Evolutionary conservation across 1,140 invertebrate genomes (phyloP), one percentile per base, ranked within the genome.

Genomic region (Dreissena polymorpha): DNA sequence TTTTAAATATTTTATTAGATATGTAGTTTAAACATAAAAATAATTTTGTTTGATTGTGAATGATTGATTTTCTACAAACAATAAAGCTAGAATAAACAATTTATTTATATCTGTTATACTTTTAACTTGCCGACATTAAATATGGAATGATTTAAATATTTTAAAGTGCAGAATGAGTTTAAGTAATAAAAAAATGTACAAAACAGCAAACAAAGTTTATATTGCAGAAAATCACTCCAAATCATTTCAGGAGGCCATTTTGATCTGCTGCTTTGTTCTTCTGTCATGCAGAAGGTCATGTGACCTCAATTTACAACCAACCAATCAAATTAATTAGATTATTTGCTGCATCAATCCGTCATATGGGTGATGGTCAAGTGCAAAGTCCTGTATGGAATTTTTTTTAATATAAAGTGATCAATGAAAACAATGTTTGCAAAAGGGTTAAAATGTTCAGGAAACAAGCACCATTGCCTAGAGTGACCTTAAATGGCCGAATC

Each of bases 261-360:
- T 71, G 78, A 80, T 80, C n/a, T 80, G 72, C 78, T 39, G 29
- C 78, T 57, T 80, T 80, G 78, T 80, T 65, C 57, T 80, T 50
- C 60, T 55, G 67, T 50, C 23, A 18, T n/a, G 16, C 6, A 39
- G 10, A 21, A 50, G n/a, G 75, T 78, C 75, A 78, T 64, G 64
- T 78, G 75, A 78, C 65, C 75, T 55, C 68, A 71, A 80, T 80
- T 71, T 72, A 18, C 68, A 68, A 21, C 25, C 27, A 60, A 39
- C 78, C 78, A 80, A 80, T 80, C 78, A 80, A 57, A 80, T 80
- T 80, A 80, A 80, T 80, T 51, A 72, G 57, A 71, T 80, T 80
- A 68, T 53, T 72, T 65, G 25, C 67, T 80, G 78, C 78, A 80
- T 18, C 27, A 70, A 80, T 80, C 72, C 78, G 72, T 80, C 78